Conservation (phyloP, 1,140 invertebrate genomes). For the Pentalonia nigronervosa region DNA sequence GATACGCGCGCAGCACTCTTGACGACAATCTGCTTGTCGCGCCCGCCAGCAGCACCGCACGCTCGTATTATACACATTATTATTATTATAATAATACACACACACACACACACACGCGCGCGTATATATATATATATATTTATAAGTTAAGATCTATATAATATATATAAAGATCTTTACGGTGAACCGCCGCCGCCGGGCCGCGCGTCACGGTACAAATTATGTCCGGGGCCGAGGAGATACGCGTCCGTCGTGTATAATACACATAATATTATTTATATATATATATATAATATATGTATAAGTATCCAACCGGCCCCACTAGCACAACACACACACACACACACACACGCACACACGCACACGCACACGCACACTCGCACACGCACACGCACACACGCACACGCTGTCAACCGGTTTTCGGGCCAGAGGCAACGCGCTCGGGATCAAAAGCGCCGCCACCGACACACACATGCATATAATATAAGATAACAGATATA, state of each 20-base stretch:
- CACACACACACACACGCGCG: background rate
- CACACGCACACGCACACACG: too few relatives aligned
- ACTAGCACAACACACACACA: background rate
- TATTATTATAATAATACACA: slow-evolving; percentile 3
- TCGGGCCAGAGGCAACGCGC: slow-evolving; percentile 54
- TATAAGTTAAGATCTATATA: slow-evolving; percentile 35
- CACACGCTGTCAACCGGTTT: slow-evolving; percentile 57
- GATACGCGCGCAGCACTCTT: background rate
- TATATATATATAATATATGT: background rate
- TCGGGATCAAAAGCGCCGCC: slow-evolving; percentile 54
- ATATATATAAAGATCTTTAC: slow-evolving; percentile 33
- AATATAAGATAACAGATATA: slow-evolving; percentile 48
- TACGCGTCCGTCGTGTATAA: slow-evolving; percentile 37
- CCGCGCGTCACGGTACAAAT: slow-evolving; percentile 55
- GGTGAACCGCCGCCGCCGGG: slow-evolving; percentile 42
- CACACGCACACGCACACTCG: too few relatives aligned
- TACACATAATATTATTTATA: background rate
- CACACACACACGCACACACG: too few relatives aligned
- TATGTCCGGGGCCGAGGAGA: slow-evolving; percentile 52
- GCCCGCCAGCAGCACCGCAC: background rate
- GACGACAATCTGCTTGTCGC: background rate
- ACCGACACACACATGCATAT: background rate
- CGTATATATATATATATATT: background rate
- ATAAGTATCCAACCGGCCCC: slow-evolving; percentile 33
- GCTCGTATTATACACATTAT: background rate